Percentiles rank a stretch among this genome's conserved stretches.
Conservation (phyloP, 2,888 invertebrate genomes). For the Clanis bilineata region DNA sequence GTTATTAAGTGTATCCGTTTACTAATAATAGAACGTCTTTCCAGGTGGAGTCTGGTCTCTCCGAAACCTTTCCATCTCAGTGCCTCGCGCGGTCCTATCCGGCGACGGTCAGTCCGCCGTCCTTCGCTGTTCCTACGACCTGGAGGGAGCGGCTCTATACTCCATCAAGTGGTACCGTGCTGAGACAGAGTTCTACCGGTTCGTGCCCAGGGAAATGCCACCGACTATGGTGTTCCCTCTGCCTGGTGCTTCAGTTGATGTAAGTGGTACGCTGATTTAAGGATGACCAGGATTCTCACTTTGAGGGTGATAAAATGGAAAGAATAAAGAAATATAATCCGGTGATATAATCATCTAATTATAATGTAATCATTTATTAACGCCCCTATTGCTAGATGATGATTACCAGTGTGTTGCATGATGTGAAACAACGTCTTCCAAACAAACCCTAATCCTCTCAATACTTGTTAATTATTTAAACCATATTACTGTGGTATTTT, state of each 20-base stretch:
- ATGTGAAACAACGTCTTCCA: too few relatives aligned
- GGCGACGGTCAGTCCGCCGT: slow-evolving; percentile 77
- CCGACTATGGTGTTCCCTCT: slow-evolving; percentile 86
- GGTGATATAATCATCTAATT: too few relatives aligned
- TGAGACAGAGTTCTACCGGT: slow-evolving; percentile 89
- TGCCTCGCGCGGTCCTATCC: slow-evolving; percentile 80
- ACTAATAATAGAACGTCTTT: slow-evolving; percentile 18
- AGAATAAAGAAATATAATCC: too few relatives aligned
- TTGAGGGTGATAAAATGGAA: neutral
- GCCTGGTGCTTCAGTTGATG: slow-evolving; percentile 87
- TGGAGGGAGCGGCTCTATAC: slow-evolving; percentile 85
- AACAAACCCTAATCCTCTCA: too few relatives aligned
- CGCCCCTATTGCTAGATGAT: too few relatives aligned
- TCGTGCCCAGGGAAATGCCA: slow-evolving; percentile 87
- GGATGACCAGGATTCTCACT: too few relatives aligned
- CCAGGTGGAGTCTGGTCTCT: slow-evolving; percentile 76
- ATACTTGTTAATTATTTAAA: too few relatives aligned
- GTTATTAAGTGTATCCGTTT: too few relatives aligned
- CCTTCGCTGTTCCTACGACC: slow-evolving; percentile 82
- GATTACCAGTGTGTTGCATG: too few relatives aligned
- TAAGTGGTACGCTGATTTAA: slow-evolving; percentile 65
- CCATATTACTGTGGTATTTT: too few relatives aligned
- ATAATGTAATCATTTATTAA: too few relatives aligned
- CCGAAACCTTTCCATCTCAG: slow-evolving; percentile 70
- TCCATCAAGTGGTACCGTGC: slow-evolving; percentile 87